Base-by-base conservation (phyloP, 2,888 invertebrate genomes). In the Meteorus colon region DNA sequence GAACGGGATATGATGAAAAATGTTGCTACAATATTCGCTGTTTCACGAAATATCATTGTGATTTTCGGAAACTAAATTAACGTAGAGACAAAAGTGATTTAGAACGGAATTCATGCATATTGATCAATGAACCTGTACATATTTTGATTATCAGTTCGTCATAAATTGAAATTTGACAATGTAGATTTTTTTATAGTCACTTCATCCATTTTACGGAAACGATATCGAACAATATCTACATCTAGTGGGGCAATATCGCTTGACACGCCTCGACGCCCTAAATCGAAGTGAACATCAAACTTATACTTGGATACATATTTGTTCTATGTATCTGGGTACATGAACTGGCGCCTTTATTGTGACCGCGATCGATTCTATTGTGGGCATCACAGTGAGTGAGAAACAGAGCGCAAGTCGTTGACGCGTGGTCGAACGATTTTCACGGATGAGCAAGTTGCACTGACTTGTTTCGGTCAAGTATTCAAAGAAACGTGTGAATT, bases 1-100 rank as follows among this genome's bases (percentile, higher is more conserved):
- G 74, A 72, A 51, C 71, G 66, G 65, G 72, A 72, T 48, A 51
- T 29, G 63, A 72, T 31, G 31, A 27, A 72, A 76, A 79, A 72
- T 77, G 65, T 67, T 74, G 63, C 72, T 60, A 59, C 48, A 63
- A 74, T 34, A 51, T 74, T 74, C 70, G 77, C 77, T 73, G 66
- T 74, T 31, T 29, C 24, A 73, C 68, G 24, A 60, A 34, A 41
- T 12, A 12, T 8, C 12, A 2, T 41, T 10, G 8, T 41, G 41
- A 41, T 12, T 41, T 41, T 41, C 12, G 2, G 41, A 12, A 41
- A 41, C 12, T 41, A 12, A 8, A 41, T 41, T 12, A 12, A 41
- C 12, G 12, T 41, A 12, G 41, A 41, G 12, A 41, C 24, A 24
- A 24, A 24, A 24, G 1, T 24, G 1, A 24, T 24, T 2, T 34